Evolutionary conservation across 2,888 invertebrate species (phyloP).

Genomic region (Strigamia transsilvanica): DNA sequence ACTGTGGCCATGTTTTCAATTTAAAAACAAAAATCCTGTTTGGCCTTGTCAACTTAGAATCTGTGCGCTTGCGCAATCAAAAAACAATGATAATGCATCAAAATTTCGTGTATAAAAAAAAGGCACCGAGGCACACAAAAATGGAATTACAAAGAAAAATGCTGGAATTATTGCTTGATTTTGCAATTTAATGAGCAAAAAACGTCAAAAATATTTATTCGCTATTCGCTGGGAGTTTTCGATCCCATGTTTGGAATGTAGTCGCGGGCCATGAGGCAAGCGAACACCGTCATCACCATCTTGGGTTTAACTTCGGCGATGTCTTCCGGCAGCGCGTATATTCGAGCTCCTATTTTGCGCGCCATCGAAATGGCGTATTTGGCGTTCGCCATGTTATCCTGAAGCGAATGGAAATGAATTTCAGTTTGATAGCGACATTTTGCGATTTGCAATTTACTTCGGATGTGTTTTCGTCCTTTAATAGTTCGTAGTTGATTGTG

Average conservation of each 20-base stretch:
- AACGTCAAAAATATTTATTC: too few species aligned
- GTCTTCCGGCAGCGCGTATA: conserved; percentile 98
- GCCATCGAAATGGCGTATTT: conserved; percentile 99
- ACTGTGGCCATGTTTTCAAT: not conserved
- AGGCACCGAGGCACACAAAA: conserved; percentile 23
- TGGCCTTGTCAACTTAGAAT: not conserved
- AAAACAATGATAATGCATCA: not conserved
- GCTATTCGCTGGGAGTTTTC: conserved; percentile 56
- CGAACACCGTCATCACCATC: conserved; percentile 99
- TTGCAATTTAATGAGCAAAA: conserved; percentile 12
- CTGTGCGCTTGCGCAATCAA: not conserved
- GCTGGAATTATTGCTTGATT: not conserved
- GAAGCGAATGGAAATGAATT: not conserved
- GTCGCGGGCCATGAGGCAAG: conserved; percentile 97
- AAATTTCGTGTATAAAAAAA: not conserved
- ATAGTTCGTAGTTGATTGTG: conserved; percentile 90
- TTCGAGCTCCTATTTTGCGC: conserved; percentile 94
- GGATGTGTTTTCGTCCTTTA: conserved; percentile 78
- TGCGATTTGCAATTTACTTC: conserved; percentile 74
- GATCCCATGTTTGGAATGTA: conserved; percentile 87
- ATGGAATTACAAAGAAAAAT: not conserved
- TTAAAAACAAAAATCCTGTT: not conserved
- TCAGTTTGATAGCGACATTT: too few species aligned
- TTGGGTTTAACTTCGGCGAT: conserved; percentile 97
- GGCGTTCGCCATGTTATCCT: conserved; percentile 97